Evolutionary conservation across 2,113 vertebrate genomes (phyloP).

Genomic region (Geococcyx californianus): DNA sequence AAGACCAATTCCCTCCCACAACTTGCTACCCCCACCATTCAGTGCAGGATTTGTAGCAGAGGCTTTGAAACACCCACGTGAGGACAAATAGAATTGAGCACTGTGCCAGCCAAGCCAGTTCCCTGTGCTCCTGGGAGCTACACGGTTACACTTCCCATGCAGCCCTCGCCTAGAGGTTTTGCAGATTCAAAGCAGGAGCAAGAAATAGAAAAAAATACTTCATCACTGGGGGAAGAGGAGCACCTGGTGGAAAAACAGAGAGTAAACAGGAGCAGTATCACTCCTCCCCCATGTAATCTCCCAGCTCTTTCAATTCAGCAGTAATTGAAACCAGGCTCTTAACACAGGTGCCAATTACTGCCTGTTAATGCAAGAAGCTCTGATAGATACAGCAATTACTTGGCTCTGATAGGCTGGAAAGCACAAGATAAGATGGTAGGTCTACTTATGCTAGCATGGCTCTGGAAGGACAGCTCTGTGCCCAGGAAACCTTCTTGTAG

Average conservation of each 20-base stretch:
- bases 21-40: not conserved
- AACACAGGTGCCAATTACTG: slow-evolving; percentile 38
- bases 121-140: not conserved
- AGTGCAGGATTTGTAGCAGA: not conserved
- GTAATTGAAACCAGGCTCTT: slow-evolving; percentile 45
- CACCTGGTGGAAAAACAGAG: slow-evolving; percentile 46
- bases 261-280: not conserved
- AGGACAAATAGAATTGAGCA: not conserved
- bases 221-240: slow-evolving; percentile 43
- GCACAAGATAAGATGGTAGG: not conserved
- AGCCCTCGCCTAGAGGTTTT: not conserved
- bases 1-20: not conserved
- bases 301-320: not conserved
- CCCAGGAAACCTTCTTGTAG: not conserved
- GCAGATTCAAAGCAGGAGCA: not conserved
- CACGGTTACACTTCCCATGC: not conserved
- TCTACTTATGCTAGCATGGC: not conserved
- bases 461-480: not conserved
- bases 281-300: slow-evolving; percentile 2
- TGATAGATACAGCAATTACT: slow-evolving; percentile 27
- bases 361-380: not conserved
- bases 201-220: not conserved
- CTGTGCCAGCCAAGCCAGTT: not conserved
- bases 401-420: not conserved
- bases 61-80: not conserved